Evolutionary conservation across 2,888 invertebrate species (phyloP), one percentile per base, ranked within the genome.

Genomic region (Strigamia transsilvanica): DNA sequence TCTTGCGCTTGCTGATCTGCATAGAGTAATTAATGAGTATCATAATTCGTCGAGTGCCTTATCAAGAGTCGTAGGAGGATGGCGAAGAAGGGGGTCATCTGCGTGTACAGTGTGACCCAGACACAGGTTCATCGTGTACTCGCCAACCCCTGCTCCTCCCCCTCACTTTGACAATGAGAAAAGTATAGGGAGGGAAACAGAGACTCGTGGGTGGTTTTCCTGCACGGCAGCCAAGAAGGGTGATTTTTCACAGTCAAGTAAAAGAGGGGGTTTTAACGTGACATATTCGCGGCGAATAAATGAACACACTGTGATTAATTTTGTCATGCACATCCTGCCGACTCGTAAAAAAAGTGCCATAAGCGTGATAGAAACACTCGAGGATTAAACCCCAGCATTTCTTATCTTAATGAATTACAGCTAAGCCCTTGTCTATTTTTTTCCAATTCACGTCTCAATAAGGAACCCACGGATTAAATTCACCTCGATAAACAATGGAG

Each of bases 11-110:
- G 56, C 56, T 56, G 56, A 56, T 56, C 56, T 56, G 56, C 56
- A 56, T 56, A 56, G 56, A 56, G 56, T 56, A 56, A 56, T 56
- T 56, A 56, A 56, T 56, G 56, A 56, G 56, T 18, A 56, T 18
- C 56, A 56, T 56, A 56, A 56, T 56, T 56, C 56, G 56, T 56
- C 56, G 56, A 56, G 56, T 56, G 56, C 56, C 56, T 56, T 56
- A 56, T 56, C 56, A 56, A 56, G 56, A 21, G 56, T 15, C 56
- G 56, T 56, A 21, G 56, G 56, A n/a, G 56, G 56, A 56, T 18
- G 56, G 56, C 56, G 56, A 56, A 56, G 56, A 56, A 56, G 56
- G 56, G 56, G 56, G 56, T 56, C 56, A 56, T 18, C 56, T 56
- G 56, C 56, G 56, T 56, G 15, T 9, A 9, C 2, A 18, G n/a